phyloP scores from a whole-genome alignment of 1,140 invertebrate genomes.

The Drepana arcuata region DNA sequence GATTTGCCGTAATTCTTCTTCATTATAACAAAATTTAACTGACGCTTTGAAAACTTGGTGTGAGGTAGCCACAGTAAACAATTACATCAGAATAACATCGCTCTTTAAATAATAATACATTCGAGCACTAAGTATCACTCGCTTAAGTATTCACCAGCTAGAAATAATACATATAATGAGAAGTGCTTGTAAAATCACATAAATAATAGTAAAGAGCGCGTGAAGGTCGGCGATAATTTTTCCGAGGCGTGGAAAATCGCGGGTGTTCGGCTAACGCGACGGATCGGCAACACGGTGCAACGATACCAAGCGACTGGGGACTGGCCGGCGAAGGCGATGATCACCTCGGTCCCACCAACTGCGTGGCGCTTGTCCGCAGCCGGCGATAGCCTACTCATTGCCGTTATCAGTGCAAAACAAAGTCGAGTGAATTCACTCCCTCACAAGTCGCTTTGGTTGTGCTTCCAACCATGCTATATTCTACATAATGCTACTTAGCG shows the following conservation, averaged over 20 bases:
- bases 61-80: too few relatives aligned
- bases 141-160: background rate
- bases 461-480: too few relatives aligned
- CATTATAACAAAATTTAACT: constrained; percentile 25
- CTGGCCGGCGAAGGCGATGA: background rate
- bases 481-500: too few relatives aligned
- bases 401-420: constrained; percentile 56
- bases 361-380: background rate
- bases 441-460: too few relatives aligned
- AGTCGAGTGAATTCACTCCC: constrained; percentile 39
- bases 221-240: constrained; percentile 55
- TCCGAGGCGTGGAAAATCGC: constrained; percentile 38
- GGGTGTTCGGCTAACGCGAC: constrained; percentile 13
- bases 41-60: too few relatives aligned
- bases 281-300: constrained; percentile 20
- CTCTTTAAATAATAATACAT: background rate
- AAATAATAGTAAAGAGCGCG: constrained; percentile 35
- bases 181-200: constrained; percentile 19
- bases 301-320: constrained; percentile 16
- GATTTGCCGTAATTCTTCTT: constrained; percentile 56
- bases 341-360: constrained; percentile 4
- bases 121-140: background rate
- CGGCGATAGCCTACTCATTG: constrained; percentile 9
- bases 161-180: too few relatives aligned
- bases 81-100: background rate